These are phyloP conservation scores for Brachionus plicatilis DNA, from an alignment of 1,140 invertebrate species.

Conservation along the genomic window DNA sequence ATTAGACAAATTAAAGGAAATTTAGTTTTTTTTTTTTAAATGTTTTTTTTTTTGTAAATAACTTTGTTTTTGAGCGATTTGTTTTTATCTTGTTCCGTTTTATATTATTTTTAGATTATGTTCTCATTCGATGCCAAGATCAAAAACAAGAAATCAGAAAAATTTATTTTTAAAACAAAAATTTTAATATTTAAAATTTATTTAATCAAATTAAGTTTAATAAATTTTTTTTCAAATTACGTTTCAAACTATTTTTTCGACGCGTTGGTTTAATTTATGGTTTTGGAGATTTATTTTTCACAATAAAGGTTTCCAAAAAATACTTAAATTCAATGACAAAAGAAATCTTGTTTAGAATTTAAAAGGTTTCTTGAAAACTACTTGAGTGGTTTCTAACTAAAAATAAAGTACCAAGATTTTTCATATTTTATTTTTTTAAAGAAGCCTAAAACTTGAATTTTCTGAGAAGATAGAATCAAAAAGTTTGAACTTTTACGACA, in stretches of 20 bases:
- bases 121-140: neutral
- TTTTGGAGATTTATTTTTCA: neutral
- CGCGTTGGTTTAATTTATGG: neutral
- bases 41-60: constrained; percentile 11
- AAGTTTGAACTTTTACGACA: neutral
- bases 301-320: neutral
- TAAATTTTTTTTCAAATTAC: neutral
- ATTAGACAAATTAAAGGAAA: neutral
- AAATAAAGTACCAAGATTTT: neutral
- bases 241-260: neutral
- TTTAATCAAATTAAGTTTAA: constrained; percentile 26
- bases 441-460: neutral
- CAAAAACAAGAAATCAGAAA: neutral
- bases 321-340: neutral
- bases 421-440: neutral
- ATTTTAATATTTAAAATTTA: neutral
- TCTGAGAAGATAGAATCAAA: neutral
- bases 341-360: neutral
- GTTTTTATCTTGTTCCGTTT: constrained; percentile 20
- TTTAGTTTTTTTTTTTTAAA: constrained; percentile 33
- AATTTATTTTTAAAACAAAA: neutral
- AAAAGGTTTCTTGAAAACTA: neutral
- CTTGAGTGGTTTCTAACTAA: neutral
- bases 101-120: constrained; percentile 6
- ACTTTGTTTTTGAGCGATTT: neutral